phyloP scores from a whole-genome alignment of 1,140 invertebrate genomes.

The Dendroctonus ponderosae region DNA sequence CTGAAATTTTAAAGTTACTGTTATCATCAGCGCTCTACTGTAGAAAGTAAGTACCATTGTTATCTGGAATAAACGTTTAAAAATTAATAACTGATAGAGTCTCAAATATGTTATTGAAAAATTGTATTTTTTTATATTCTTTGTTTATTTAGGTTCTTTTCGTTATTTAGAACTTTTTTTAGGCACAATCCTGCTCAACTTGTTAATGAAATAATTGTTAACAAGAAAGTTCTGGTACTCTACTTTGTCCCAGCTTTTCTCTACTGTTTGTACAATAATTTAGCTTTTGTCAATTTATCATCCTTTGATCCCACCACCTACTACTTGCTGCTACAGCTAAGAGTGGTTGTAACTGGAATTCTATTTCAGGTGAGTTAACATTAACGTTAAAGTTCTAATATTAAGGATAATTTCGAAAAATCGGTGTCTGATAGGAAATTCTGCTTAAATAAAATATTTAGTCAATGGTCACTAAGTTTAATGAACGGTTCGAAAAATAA shows the following conservation, averaged over 20 bases:
- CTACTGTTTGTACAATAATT: constrained; percentile 94
- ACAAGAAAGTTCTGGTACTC: constrained; percentile 68
- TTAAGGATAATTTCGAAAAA: too few species aligned
- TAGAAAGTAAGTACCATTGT: constrained; percentile 60
- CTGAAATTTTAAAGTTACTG: constrained; percentile 83
- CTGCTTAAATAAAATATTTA: too few species aligned
- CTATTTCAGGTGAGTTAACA: constrained; percentile 77
- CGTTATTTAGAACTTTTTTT: constrained; percentile 41
- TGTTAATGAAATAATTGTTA: constrained; percentile 57
- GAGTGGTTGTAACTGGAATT: constrained; percentile 89
- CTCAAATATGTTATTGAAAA: background rate
- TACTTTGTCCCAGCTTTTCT: constrained; percentile 89
- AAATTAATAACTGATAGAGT: background rate
- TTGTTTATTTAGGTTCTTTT: constrained; percentile 9
- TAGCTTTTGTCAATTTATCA: constrained; percentile 87
- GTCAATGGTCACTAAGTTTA: too few species aligned
- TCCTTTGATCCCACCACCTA: constrained; percentile 94
- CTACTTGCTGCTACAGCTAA: constrained; percentile 86
- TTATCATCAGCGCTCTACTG: constrained; percentile 71
- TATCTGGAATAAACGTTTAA: too few species aligned
- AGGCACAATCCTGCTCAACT: constrained; percentile 55
- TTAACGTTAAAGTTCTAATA: too few species aligned
- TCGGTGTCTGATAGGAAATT: too few species aligned
- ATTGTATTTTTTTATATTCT: constrained; percentile 1
- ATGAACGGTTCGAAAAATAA: too few species aligned